These are phyloP conservation scores for Tragopan temminckii DNA, from an alignment of 2,797 vertebrate genomes.

Conservation along the genomic window DNA sequence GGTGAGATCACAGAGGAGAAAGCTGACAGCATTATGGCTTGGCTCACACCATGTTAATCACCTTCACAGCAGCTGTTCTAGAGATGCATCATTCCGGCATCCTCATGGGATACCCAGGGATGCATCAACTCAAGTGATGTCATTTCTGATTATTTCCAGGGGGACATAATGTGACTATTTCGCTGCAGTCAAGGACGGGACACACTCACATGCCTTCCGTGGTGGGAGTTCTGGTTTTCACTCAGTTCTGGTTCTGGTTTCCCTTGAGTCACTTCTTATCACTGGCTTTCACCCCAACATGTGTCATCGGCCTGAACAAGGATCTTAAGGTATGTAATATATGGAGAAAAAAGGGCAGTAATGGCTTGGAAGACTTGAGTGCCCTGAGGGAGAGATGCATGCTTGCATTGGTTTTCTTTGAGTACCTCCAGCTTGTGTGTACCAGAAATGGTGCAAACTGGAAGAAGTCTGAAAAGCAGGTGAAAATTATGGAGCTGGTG, in stretches of 20 bases:
- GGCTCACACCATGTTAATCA: neutral
- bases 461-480: neutral
- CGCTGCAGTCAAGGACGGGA: slow-evolving; percentile 96
- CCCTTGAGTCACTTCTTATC: slow-evolving; percentile 97
- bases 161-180: slow-evolving; percentile 97
- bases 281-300: slow-evolving; percentile 95
- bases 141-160: slow-evolving; percentile 80
- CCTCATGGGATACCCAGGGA: neutral
- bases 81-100: neutral
- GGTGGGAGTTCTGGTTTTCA: slow-evolving; percentile 97
- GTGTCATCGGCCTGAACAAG: slow-evolving; percentile 98
- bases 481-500: neutral
- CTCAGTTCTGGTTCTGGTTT: slow-evolving; percentile 99
- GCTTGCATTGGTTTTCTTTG: neutral
- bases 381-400: neutral
- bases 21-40: neutral
- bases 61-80: neutral
- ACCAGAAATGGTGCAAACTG: neutral
- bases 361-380: neutral
- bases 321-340: slow-evolving; percentile 91
- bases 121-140: neutral
- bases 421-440: neutral
- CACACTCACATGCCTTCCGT: slow-evolving; percentile 99
- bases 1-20: neutral
- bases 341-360: neutral